Evolutionary conservation across 2,113 vertebrate species (phyloP).

Genomic region (Ceratotherium simum): DNA sequence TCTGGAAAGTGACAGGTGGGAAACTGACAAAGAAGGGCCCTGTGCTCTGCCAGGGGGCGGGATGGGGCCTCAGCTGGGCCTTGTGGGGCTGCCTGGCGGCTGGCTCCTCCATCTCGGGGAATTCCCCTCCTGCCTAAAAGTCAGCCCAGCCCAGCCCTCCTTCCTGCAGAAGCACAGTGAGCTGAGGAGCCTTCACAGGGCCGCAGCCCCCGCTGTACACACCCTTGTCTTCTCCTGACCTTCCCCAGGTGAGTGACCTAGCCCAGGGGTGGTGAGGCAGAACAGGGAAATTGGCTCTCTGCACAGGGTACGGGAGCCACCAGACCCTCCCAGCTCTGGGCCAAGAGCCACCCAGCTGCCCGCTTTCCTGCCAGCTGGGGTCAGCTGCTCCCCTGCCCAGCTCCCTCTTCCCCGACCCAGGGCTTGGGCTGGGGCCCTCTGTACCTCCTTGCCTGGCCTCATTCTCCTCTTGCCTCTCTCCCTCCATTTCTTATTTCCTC

Average conservation of each 20-base stretch:
- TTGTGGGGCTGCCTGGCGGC: slow-evolving; percentile 78
- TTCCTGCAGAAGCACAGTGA: slow-evolving; percentile 80
- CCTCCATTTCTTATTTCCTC: background rate
- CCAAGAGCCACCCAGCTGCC: background rate
- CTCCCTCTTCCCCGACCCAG: background rate
- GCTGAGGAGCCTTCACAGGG: background rate
- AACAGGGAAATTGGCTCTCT: background rate
- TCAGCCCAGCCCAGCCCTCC: slow-evolving; percentile 81
- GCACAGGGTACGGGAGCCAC: background rate
- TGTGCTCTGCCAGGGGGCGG: slow-evolving; percentile 54
- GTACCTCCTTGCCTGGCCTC: background rate
- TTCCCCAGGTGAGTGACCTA: slow-evolving; percentile 82
- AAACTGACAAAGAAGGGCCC: slow-evolving; percentile 36
- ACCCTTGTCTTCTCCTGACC: background rate
- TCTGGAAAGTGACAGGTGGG: slow-evolving; percentile 66
- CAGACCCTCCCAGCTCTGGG: background rate
- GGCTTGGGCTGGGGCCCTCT: background rate
- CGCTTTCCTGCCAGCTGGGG: background rate
- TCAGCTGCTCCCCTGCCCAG: background rate
- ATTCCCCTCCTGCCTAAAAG: slow-evolving; percentile 89
- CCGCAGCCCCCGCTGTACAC: background rate
- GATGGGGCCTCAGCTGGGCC: slow-evolving; percentile 83
- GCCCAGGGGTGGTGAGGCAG: accelerated
- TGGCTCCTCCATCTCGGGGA: slow-evolving; percentile 85
- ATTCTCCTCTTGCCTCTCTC: background rate